Base-by-base conservation (phyloP, 2,888 invertebrate genomes). In the Lacanobia oleracea region DNA sequence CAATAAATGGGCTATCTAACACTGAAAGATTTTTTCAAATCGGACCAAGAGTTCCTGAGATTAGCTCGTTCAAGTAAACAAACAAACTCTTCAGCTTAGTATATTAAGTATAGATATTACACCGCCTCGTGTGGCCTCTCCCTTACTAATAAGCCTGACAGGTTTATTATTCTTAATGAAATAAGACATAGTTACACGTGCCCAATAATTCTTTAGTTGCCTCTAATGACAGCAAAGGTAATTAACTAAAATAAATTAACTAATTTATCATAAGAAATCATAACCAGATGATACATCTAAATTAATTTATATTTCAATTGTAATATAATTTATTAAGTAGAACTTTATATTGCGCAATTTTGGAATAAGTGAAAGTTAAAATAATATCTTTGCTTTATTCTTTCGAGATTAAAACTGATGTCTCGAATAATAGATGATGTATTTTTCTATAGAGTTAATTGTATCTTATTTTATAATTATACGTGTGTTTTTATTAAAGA, bases 221-320 rank as follows among this genome's bases (percentile, higher is more conserved):
- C 33, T 27, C 23, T 64, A 12, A 21, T 1, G 33, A 57, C n/a
- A 65, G 8, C 5, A 8, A 50, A 65, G n/a, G 33, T 65, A 75
- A 69, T 65, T 79, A 53, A 50, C 45, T 27, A 1, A 45, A 75
- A 74, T 65, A 57, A 77, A 79, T 77, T 61, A 59, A 0, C 4
- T 9, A 75, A 79, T 79, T 75, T 68, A 75, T 75, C 60, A 54
- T 53, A 21, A 57, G 50, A 65, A 62, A 62, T 77, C 77, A 79
- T 43, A 59, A 65, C 56, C 79, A 77, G 79, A 79, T 77, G 77
- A 79, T 69, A 77, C 77, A 65, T 21, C 45, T 21, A 50, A 61
- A 53, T 53, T 81, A 68, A 76, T 61, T 81, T 62, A 51, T 67
- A 60, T 56, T 81, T 48, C 50, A 54, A 66, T 59, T 75, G 43